These are phyloP conservation scores for Drosophila lutescens DNA, from an alignment of 2,888 invertebrate species.

Conservation along the genomic window DNA sequence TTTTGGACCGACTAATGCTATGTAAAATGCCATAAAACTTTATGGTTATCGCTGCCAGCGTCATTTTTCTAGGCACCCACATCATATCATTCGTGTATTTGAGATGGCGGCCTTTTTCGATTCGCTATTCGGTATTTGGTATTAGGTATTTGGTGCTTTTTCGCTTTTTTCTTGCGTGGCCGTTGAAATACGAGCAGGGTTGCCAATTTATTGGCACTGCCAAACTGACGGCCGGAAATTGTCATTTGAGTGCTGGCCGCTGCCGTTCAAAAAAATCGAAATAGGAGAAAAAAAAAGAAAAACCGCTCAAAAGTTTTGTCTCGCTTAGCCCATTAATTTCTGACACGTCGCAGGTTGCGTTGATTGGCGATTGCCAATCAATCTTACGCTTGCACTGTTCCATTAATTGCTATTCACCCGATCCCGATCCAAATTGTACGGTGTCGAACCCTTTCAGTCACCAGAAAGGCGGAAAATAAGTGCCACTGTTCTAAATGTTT, in stretches of 20 bases:
- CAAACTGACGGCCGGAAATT: constrained; percentile 76
- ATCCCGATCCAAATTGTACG: constrained; percentile 13
- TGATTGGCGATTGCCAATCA: constrained; percentile 38
- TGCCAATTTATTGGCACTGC: constrained; percentile 76
- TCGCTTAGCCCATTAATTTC: constrained; percentile 64
- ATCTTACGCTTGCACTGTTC: constrained; percentile 35
- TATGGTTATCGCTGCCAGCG: constrained; percentile 55
- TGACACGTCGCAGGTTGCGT: constrained; percentile 68
- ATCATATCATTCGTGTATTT: background rate
- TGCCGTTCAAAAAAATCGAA: constrained; percentile 15
- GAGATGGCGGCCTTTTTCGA: constrained; percentile 28
- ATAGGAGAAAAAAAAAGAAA: background rate
- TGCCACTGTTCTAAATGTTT: background rate
- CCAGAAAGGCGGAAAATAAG: background rate
- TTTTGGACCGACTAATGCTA: constrained; percentile 54
- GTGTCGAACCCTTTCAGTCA: constrained; percentile 15
- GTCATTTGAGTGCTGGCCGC: constrained; percentile 68
- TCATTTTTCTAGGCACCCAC: constrained; percentile 75
- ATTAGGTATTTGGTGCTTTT: constrained; percentile 3
- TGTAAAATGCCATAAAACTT: constrained; percentile 58
- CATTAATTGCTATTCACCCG: constrained; percentile 35
- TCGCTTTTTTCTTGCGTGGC: constrained; percentile 44
- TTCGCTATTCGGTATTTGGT: constrained; percentile 1
- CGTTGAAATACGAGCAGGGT: constrained; percentile 75
- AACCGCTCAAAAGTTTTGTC: constrained; percentile 36